These are phyloP conservation scores for Ctenicera cuprea DNA, from an alignment of 2,888 invertebrate species.

Conservation along the genomic window DNA sequence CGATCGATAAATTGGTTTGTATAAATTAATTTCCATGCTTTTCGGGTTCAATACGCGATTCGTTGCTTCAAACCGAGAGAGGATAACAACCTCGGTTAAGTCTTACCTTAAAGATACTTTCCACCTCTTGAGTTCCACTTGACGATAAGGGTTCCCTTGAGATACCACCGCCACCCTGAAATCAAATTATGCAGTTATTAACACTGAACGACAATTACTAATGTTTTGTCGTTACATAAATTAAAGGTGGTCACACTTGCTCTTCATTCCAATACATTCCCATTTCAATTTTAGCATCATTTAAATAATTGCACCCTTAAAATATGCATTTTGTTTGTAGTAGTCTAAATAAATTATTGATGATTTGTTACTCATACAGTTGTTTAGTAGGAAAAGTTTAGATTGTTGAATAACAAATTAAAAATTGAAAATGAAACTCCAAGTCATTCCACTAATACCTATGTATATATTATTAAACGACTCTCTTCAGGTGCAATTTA, in stretches of 20 bases:
- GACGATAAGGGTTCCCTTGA: conserved; percentile 70
- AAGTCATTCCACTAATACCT: too few relatives aligned
- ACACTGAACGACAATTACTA: neutral
- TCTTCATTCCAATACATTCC: neutral
- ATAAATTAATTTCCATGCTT: conserved; percentile 41
- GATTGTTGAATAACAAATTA: too few relatives aligned
- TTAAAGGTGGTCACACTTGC: neutral
- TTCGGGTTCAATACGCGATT: conserved; percentile 23
- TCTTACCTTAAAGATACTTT: conserved; percentile 80
- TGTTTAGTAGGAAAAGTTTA: neutral
- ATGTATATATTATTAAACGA: too few relatives aligned
- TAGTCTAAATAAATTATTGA: too few relatives aligned
- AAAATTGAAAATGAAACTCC: too few relatives aligned
- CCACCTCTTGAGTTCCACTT: conserved; percentile 77
- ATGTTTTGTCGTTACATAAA: too few relatives aligned
- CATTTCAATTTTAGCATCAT: too few relatives aligned
- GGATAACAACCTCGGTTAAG: conserved; percentile 38
- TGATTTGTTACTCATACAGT: too few relatives aligned
- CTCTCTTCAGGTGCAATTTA: too few relatives aligned
- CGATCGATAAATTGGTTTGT: conserved; percentile 45
- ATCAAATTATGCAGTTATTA: conserved; percentile 43
- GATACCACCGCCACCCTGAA: conserved; percentile 67
- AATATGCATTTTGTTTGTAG: too few relatives aligned
- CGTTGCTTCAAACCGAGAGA: conserved; percentile 3
- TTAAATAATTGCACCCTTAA: too few relatives aligned